Conservation (phyloP, 2,888 invertebrate species). For the Drosophila prostipennis region DNA sequence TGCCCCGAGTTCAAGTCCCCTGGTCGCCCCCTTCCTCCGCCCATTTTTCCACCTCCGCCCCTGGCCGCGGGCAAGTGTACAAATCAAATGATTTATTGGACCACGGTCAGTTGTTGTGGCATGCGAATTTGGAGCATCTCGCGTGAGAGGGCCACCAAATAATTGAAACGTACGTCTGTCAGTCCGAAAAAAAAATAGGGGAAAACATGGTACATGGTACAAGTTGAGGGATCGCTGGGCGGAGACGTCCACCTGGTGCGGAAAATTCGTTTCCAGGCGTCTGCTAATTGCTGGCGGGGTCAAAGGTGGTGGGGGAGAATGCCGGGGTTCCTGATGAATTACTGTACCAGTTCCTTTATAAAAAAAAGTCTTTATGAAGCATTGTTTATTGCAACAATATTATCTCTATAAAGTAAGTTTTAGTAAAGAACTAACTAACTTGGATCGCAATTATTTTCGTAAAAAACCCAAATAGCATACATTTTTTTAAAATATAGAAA, state of each 20-base stretch:
- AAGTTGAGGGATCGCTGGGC: conserved; percentile 7
- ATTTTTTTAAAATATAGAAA: no score
- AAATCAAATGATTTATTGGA: conserved; percentile 68
- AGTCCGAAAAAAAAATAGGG: conserved; percentile 5
- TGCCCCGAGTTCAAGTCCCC: conserved; percentile 34
- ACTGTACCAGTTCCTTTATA: no score
- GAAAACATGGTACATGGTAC: conserved; percentile 6
- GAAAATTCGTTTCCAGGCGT: conserved; percentile 42
- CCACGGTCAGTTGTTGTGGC: conserved; percentile 31
- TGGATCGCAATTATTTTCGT: no score
- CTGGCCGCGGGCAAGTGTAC: conserved; percentile 57
- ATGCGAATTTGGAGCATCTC: conserved; percentile 36
- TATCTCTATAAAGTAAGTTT: no score
- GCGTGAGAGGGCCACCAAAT: conserved; percentile 54
- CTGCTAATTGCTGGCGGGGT: conserved; percentile 63
- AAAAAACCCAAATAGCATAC: no score
- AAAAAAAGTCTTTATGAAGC: no score
- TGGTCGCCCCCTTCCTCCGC: background rate
- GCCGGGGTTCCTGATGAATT: background rate
- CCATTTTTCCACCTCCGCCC: background rate
- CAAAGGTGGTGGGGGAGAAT: conserved; percentile 2
- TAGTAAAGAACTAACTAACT: no score
- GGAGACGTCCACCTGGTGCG: conserved; percentile 32
- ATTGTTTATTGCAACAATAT: no score
- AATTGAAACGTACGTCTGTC: conserved; percentile 67